A percentile compares a stretch with the other conserved stretches of the same genome.
Conservation (phyloP, 2,113 vertebrate genomes). For the Romanogobio albipinnatus region DNA sequence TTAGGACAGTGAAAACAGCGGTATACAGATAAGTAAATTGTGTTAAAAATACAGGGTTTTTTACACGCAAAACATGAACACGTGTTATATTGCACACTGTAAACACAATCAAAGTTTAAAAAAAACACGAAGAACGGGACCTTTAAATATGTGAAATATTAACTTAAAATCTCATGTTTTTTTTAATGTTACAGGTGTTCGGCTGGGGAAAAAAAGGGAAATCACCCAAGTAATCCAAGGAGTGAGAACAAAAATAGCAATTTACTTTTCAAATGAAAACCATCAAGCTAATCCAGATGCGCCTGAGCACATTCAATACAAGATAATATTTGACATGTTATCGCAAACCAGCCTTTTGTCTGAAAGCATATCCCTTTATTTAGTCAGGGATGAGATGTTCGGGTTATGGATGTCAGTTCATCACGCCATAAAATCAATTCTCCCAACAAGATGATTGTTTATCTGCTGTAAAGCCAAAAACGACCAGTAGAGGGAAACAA, state of each 20-base stretch:
- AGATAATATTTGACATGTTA: not conserved
- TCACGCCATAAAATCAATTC: not conserved
- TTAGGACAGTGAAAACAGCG: no score
- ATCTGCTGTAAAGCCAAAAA: not conserved
- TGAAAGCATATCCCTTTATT: not conserved
- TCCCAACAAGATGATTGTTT: not conserved
- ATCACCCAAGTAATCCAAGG: not conserved
- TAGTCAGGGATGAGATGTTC: not conserved
- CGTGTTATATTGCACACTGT: no score
- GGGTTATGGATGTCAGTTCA: not conserved
- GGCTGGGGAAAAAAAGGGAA: not conserved
- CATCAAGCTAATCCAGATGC: not conserved
- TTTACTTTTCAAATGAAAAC: not conserved
- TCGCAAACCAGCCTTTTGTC: not conserved
- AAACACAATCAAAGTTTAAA: no score
- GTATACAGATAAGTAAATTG: no score
- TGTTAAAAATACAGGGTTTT: no score
- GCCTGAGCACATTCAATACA: not conserved
- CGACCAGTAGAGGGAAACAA: conserved; percentile 67
- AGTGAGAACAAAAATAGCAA: not conserved
- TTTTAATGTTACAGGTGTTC: not conserved
- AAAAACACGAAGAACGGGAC: no score
- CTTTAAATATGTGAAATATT: not conserved
- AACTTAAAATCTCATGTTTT: not conserved
- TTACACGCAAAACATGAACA: no score